phyloP scores from a whole-genome alignment of 2,797 vertebrate species.

The Mormyrops attenuatus region DNA sequence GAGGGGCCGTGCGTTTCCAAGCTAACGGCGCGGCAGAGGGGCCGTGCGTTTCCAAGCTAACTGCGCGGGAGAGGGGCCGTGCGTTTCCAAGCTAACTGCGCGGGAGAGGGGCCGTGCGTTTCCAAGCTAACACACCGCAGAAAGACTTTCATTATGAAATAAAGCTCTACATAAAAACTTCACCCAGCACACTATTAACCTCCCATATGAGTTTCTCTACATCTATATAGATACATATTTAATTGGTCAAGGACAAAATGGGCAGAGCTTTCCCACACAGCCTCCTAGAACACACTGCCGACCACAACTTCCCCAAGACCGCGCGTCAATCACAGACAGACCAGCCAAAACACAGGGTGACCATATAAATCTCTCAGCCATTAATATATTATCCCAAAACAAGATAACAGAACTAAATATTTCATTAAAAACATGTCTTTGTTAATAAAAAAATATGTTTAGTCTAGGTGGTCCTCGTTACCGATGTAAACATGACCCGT shows the following conservation, averaged over 20 bases:
- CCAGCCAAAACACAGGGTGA: background rate
- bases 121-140: background rate
- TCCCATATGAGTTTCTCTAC: background rate
- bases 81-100: too few species aligned
- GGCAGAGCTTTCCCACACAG: background rate
- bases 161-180: background rate
- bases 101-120: background rate
- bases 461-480: background rate
- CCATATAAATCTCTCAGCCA: background rate
- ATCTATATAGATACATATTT: background rate
- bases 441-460: background rate
- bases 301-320: background rate
- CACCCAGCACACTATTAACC: background rate
- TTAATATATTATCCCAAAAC: background rate
- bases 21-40: background rate
- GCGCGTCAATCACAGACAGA: background rate
- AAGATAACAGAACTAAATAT: background rate
- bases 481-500: too few species aligned
- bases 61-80: background rate
- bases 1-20: too few species aligned
- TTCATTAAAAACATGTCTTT: background rate
- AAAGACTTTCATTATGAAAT: background rate
- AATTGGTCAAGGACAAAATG: background rate
- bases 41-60: background rate
- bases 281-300: background rate